Base-by-base conservation (phyloP, 1,140 invertebrate genomes). In the Nephila pilipes region DNA sequence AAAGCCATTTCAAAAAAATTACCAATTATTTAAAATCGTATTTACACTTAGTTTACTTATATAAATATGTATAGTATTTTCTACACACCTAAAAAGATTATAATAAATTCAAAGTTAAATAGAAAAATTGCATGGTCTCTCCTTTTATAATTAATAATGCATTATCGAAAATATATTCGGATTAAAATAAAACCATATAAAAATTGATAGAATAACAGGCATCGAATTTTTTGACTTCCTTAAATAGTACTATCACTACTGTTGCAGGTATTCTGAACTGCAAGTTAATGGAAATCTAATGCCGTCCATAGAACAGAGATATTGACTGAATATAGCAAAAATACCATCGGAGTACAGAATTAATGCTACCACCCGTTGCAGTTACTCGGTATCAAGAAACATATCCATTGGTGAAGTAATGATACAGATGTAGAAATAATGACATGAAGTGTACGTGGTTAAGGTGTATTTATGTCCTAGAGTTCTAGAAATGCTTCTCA, bases 341-440 rank as follows among this genome's bases (percentile, higher is more conserved):
- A 75, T 75, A 29, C 69, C 16, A 29, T 32, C 29, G 2, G 3
- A 18, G 29, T 75, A 29, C 18, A 29, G 69, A 75, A 36, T 75
- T 75, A 75, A 75, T 75, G 69, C 29, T 10, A 5, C 69, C 25
- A 32, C 32, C 69, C 16, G 69, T 32, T 75, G 36, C 69, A 16
- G 29, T 36, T 36, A 16, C 29, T 1, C 25, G 12, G 5, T 16
- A 75, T 75, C 69, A 75, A 75, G 69, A 75, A 75, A 32, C 69
- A 16, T 75, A 29, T 75, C 32, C 29, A 32, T 29, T 18, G 29
- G 29, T 36, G 69, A 75, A 75, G 69, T 75, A 75, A 75, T 32
- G 69, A 18, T 29, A 75, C 69, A 75, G 69, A 75, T 75, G 69
- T 36, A 75, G 69, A 75, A 75, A 75, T 75, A 75, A 75, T 32